phyloP scores from a whole-genome alignment of 2,888 invertebrate species.

The Oeneis ivallda region DNA sequence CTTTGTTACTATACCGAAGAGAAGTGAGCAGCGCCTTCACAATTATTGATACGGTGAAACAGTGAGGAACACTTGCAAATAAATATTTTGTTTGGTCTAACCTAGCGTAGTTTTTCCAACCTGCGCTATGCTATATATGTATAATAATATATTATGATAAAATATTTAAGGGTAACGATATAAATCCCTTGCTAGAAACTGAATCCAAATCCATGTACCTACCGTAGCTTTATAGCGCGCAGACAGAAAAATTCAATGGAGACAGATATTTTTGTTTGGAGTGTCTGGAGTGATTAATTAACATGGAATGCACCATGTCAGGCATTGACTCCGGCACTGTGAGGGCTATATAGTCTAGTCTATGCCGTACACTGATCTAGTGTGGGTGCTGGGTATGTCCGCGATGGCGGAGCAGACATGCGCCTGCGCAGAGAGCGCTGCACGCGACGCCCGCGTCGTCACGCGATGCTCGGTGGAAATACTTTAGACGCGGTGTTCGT shows the following conservation, averaged over 20 bases:
- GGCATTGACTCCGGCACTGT: background rate
- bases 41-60: background rate
- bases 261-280: too few relatives aligned
- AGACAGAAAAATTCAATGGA: too few relatives aligned
- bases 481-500: background rate
- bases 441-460: background rate
- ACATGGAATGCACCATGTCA: background rate
- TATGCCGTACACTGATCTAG: too few relatives aligned
- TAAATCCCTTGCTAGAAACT: too few relatives aligned
- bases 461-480: slow-evolving; percentile 14
- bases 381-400: background rate
- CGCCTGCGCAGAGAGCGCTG: slow-evolving; percentile 15
- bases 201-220: too few relatives aligned
- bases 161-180: too few relatives aligned
- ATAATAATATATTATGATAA: too few relatives aligned
- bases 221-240: too few relatives aligned
- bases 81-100: background rate
- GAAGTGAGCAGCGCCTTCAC: background rate
- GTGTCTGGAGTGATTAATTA: background rate
- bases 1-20: too few relatives aligned
- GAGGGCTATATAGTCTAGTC: too few relatives aligned
- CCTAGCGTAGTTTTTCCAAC: too few relatives aligned
- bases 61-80: background rate
- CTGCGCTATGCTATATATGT: too few relatives aligned
- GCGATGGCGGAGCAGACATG: slow-evolving; percentile 2